These are phyloP conservation scores for Nasonia oneida DNA, from an alignment of 2,888 invertebrate species.

Conservation along the genomic window DNA sequence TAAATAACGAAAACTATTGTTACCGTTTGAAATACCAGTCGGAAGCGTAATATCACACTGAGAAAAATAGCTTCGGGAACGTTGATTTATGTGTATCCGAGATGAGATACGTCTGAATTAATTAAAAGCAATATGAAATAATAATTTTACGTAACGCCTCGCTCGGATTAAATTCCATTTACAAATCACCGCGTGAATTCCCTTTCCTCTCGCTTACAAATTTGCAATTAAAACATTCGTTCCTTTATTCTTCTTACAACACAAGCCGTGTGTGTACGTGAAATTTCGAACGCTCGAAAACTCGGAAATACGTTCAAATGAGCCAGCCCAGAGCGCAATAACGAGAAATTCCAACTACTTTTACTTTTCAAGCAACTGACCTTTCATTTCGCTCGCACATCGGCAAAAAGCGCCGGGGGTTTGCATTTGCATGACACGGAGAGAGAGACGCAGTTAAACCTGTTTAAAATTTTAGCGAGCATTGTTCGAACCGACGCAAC, in stretches of 20 bases:
- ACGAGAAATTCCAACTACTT: slow-evolving; percentile 23
- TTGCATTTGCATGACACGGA: neutral
- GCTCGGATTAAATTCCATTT: neutral
- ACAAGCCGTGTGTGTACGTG: no score
- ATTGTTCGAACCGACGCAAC: neutral
- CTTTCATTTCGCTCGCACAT: slow-evolving; percentile 11
- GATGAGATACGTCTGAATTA: neutral
- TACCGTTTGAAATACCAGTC: neutral
- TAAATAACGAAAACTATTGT: slow-evolving; percentile 5
- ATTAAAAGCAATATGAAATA: neutral
- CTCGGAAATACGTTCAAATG: neutral
- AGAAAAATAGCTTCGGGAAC: slow-evolving; percentile 1
- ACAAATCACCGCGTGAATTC: neutral
- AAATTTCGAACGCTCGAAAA: neutral
- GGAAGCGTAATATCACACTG: neutral
- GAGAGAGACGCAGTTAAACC: neutral
- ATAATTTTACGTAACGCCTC: neutral
- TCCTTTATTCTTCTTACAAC: no score
- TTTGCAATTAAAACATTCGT: no score
- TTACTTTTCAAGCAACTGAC: slow-evolving; percentile 42
- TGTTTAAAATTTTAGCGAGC: slow-evolving; percentile 2
- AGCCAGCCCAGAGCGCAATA: neutral
- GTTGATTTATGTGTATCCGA: slow-evolving; percentile 26
- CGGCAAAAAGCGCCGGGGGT: neutral
- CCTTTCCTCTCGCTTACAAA: neutral